These are phyloP conservation scores for Acromyrmex echinatior DNA, from an alignment of 1,140 invertebrate species.

Conservation along the genomic window DNA sequence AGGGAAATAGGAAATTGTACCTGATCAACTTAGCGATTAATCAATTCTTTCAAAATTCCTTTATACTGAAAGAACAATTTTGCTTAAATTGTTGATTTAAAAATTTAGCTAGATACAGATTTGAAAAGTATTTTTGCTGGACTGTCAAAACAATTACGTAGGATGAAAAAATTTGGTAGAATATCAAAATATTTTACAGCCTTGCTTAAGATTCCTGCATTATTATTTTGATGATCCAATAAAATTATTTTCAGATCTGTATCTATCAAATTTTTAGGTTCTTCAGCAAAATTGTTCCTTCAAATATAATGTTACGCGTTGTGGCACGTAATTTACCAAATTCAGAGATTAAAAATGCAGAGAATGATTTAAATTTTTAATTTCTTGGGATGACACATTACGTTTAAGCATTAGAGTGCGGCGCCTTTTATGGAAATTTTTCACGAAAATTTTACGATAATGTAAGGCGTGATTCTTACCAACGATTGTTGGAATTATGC, in stretches of 20 bases:
- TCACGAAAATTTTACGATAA: conserved; percentile 29
- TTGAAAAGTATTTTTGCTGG: too few species aligned
- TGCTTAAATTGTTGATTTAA: too few species aligned
- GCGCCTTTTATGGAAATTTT: neutral
- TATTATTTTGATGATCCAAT: too few species aligned
- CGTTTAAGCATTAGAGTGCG: neutral
- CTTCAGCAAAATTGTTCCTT: too few species aligned
- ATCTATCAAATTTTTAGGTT: too few species aligned
- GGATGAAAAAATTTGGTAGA: too few species aligned
- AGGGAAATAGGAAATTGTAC: neutral
- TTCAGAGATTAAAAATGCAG: neutral
- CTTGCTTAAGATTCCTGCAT: too few species aligned
- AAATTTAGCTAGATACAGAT: too few species aligned
- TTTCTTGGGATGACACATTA: neutral
- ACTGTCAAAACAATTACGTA: too few species aligned
- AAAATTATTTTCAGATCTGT: too few species aligned
- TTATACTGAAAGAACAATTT: neutral
- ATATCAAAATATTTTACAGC: too few species aligned
- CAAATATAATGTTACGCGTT: neutral
- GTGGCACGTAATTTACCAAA: neutral
- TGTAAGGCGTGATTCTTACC: neutral
- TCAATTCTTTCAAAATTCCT: conserved; percentile 2
- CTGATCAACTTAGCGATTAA: neutral
- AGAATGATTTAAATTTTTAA: neutral
- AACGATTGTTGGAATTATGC: neutral